Base-by-base conservation (phyloP, 2,888 invertebrate genomes). In the Carabus problematicus region DNA sequence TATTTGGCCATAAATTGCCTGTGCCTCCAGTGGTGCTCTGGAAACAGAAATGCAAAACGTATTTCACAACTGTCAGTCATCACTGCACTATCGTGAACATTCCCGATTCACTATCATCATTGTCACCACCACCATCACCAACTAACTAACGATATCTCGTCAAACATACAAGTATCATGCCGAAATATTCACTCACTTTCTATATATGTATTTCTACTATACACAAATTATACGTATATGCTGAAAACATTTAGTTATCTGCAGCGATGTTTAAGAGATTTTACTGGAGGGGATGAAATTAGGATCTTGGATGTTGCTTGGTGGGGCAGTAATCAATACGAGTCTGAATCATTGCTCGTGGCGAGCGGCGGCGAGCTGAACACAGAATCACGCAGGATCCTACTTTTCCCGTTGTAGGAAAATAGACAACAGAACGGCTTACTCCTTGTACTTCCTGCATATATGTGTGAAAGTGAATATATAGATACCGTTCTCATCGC, bases 1-100 rank as follows among this genome's bases (percentile, higher is more conserved):
- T 77, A 70, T 82, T 79, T 60, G 83, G 79, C 69, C 83, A 83
- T 74, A 83, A 85, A 78, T 84, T 29, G 29, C 29, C 73, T 68
- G 77, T 74, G 70, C 77, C 76, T 45, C 70, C 71, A 63, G 72
- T 73, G 42, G 72, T 72, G 67, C 73, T 73, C 74, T 74, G 72
- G 45, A 73, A 64, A 12, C n/a, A 19, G 47, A 56, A 66, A 64
- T 43, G 43, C n/a, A 45, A 45, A 45, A 45, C 45, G 14, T 45
- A 45, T 45, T 45, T 12, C 45, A 45, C 45, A 45, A 45, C 14
- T 45, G 45, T 45, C 14, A 45, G 11, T 11, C 14, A 45, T 45
- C 45, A 29, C 29, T 29, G 29, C 29, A 29, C 29, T 29, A 29
- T 29, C 6, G 29, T 3, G 29, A 29, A 29, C 29, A 29, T 29